These are phyloP conservation scores for Pluvialis apricaria DNA, from an alignment of 2,113 vertebrate species.

Conservation along the genomic window DNA sequence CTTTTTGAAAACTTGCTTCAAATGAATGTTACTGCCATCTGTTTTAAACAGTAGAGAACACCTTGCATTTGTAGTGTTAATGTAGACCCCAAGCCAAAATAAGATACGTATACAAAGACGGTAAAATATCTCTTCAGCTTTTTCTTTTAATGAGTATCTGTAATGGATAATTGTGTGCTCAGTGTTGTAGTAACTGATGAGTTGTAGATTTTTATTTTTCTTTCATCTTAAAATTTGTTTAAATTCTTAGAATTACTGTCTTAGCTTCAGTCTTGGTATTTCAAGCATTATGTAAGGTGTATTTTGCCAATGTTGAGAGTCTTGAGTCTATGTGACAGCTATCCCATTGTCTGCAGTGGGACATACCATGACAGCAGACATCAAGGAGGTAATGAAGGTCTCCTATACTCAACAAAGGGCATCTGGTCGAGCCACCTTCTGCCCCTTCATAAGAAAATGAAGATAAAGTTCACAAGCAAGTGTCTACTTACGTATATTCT, in stretches of 20 bases:
- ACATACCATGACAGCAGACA: constrained; percentile 41
- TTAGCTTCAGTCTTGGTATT: neutral
- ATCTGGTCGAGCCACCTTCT: constrained; percentile 42
- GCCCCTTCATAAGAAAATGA: constrained; percentile 50
- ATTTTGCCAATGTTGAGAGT: neutral
- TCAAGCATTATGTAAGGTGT: neutral
- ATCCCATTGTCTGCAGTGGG: constrained; percentile 53
- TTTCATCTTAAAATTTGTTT: neutral
- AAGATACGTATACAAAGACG: neutral
- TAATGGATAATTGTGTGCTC: neutral
- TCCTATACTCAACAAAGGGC: constrained; percentile 43
- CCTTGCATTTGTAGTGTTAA: neutral
- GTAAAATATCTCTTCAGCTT: neutral
- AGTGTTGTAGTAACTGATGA: neutral
- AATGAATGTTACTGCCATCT: neutral
- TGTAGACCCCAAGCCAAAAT: neutral
- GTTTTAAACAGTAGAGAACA: neutral
- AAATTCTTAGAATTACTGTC: neutral
- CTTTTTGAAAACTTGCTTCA: neutral
- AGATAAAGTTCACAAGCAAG: constrained; percentile 63
- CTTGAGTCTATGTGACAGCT: constrained; percentile 27
- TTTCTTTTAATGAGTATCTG: neutral
- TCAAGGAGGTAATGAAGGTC: constrained; percentile 49
- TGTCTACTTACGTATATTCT: constrained; percentile 11
- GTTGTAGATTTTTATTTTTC: neutral